Base-by-base conservation (phyloP, 1,140 invertebrate genomes). In the Drosophila rhopaloa region DNA sequence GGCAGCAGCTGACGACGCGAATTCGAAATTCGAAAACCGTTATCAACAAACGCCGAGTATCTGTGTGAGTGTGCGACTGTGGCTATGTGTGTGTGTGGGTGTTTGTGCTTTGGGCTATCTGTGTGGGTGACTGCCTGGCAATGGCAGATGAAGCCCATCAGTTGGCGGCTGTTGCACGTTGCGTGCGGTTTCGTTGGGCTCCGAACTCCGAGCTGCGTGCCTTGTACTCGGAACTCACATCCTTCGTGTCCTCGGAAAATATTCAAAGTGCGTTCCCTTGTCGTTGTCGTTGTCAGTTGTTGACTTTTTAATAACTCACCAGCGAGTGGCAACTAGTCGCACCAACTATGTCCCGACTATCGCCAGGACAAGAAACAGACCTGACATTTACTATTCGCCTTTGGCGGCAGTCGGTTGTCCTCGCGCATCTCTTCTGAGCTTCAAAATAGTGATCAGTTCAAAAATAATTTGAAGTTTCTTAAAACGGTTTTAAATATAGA, bases 131-230 rank as follows among this genome's bases (percentile, higher is more conserved):
- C 43, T 41, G 53, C 60, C 68, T 76, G 72, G 53, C 58, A 38
- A 43, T 67, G 70, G 68, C 75, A 84, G 84, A 89, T 77, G 76
- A 89, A 74, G 44, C 76, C 68, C 77, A 78, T 88, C 84, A 88
- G 84, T 88, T 84, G 80, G 77, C 84, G 84, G 84, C 84, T 89
- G 84, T 88, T 88, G 84, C 84, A 89, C 84, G 84, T 88, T 58
- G 84, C 84, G 84, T 88, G 84, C 81, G 84, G 83, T 88, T 79
- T 83, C 43, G 51, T 53, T 65, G 46, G 44, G 32, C 43, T 59
- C 48, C 71, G 27, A 62, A 55, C 47, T 62, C 38, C 82, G 75
- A 76, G 80, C 83, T 54, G 85, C 84, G 83, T 83, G 84, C 68
- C 32, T 38, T 58, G n/a, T 51, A 40, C 54, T 37, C 19, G 44